Evolutionary conservation across 2,888 invertebrate genomes (phyloP).

Genomic region (Caenorhabditis virilis): DNA sequence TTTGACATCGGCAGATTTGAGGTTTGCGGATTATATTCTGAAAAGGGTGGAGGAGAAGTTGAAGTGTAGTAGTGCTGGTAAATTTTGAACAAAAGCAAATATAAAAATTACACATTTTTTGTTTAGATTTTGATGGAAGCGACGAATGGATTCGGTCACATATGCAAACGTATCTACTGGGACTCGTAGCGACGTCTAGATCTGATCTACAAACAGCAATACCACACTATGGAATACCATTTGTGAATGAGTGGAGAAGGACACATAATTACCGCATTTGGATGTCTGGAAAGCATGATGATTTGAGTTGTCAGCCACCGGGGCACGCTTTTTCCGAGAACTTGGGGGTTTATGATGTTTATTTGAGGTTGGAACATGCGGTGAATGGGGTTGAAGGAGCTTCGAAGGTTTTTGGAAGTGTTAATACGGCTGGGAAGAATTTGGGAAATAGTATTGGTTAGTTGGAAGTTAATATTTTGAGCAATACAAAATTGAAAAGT

Average conservation of each 20-base stretch:
- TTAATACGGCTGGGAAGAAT: conserved; percentile 60
- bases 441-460: conserved; percentile 39
- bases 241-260: conserved; percentile 82
- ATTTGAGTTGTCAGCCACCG: conserved; percentile 38
- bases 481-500: no score
- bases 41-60: conserved; percentile 71
- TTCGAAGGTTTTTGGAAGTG: conserved; percentile 50
- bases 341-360: conserved; percentile 90
- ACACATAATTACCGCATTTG: conserved; percentile 87
- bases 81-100: no score
- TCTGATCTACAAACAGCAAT: conserved; percentile 39
- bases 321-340: conserved; percentile 91
- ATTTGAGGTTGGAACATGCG: conserved; percentile 58
- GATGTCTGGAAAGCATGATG: conserved; percentile 70
- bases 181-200: conserved; percentile 68
- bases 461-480: background rate
- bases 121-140: conserved; percentile 90
- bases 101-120: no score
- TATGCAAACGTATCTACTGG: conserved; percentile 74
- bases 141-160: conserved; percentile 95
- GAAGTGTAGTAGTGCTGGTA: conserved; percentile 54
- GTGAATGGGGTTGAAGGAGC: conserved; percentile 58
- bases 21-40: conserved; percentile 91
- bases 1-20: conserved; percentile 88
- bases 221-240: conserved; percentile 80